phyloP scores from a whole-genome alignment of 1,140 invertebrate species.

The Bombyx mandarina region DNA sequence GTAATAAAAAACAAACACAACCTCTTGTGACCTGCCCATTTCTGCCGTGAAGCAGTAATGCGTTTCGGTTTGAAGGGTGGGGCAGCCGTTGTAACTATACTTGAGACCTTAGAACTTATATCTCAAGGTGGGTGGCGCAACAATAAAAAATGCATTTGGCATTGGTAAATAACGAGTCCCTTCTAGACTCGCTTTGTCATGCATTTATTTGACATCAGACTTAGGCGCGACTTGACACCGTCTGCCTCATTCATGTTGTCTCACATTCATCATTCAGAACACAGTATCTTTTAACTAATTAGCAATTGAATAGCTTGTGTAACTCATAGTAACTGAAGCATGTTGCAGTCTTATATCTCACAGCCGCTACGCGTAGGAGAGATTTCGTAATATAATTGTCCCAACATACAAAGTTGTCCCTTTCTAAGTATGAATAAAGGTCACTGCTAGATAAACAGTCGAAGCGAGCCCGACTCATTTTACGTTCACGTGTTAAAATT shows the following conservation, averaged over 20 bases:
- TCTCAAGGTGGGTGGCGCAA: too few relatives aligned
- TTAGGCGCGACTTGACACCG: constrained; percentile 7
- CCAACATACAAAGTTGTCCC: constrained; percentile 30
- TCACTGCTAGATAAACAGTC: constrained; percentile 28
- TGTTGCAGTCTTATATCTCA: constrained; percentile 1
- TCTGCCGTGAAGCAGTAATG: too few relatives aligned
- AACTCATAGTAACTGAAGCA: background rate
- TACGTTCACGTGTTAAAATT: constrained; percentile 2
- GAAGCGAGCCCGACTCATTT: constrained; percentile 2
- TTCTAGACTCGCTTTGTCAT: background rate
- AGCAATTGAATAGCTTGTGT: constrained; percentile 12
- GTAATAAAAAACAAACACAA: too few relatives aligned
- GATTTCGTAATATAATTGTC: constrained; percentile 35
- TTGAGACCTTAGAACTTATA: too few relatives aligned
- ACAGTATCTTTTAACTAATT: constrained; percentile 14
- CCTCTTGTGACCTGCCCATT: too few relatives aligned
- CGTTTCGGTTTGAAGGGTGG: too few relatives aligned
- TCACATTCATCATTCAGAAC: constrained; percentile 16
- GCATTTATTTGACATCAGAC: background rate
- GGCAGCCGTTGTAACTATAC: too few relatives aligned
- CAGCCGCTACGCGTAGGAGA: constrained; percentile 22
- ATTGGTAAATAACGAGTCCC: too few relatives aligned
- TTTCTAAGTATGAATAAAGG: constrained; percentile 43
- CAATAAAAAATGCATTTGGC: too few relatives aligned
- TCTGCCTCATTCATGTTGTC: constrained; percentile 6